A percentile compares a stretch with the other conserved stretches of the same genome.
Conservation (phyloP, 2,797 vertebrate species). For the Pipistrellus pipistrellus region DNA sequence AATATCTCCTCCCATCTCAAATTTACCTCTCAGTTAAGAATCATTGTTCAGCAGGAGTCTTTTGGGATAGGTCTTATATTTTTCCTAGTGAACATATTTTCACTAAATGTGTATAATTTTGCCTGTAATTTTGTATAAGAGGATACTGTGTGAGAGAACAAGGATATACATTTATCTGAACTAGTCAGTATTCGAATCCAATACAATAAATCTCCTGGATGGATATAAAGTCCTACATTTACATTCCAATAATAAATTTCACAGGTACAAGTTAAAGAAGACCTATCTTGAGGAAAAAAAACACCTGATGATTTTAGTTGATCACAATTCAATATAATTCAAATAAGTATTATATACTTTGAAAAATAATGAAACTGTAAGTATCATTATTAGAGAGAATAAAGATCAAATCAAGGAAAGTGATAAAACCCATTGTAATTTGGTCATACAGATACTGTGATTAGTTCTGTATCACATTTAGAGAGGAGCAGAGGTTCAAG, state of each 20-base stretch:
- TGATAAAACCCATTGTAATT: not conserved
- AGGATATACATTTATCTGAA: constrained; percentile 6
- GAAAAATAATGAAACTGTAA: constrained; percentile 26
- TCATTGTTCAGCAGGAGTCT: not conserved
- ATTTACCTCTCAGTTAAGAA: not conserved
- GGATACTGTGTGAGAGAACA: not conserved
- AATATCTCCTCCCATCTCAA: not conserved
- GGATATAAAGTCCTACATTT: not conserved
- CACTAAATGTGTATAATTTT: not conserved
- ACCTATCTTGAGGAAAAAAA: constrained; percentile 22
- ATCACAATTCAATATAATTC: not conserved
- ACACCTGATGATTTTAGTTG: not conserved
- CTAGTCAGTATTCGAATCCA: not conserved
- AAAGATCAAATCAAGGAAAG: not conserved
- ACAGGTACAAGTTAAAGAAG: not conserved
- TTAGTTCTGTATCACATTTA: not conserved
- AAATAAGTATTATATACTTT: constrained; percentile 14
- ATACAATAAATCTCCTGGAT: not conserved
- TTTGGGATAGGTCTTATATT: not conserved
- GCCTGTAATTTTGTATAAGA: not conserved
- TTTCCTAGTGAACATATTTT: constrained; percentile 9
- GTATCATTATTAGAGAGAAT: not conserved
- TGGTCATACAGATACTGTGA: not conserved
- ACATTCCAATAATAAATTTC: constrained; percentile 11
- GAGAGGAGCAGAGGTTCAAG: not conserved